These are phyloP conservation scores for Oryzaephilus surinamensis DNA, from an alignment of 1,140 invertebrate species.

Conservation along the genomic window DNA sequence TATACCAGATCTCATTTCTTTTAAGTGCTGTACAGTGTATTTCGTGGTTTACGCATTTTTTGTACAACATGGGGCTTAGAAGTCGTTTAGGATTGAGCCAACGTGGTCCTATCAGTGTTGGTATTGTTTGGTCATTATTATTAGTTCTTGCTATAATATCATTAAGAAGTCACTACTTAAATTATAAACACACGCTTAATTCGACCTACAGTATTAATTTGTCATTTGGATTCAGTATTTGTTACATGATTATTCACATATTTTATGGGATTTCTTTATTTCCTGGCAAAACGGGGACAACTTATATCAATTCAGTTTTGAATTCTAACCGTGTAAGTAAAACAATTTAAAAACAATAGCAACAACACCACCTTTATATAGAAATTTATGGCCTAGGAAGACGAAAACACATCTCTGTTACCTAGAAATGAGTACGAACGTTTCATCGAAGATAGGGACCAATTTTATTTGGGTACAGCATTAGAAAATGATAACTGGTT, in stretches of 20 bases:
- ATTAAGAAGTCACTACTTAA: constrained; percentile 36
- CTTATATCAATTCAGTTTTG: constrained; percentile 13
- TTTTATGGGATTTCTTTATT: constrained; percentile 53
- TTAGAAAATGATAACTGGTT: constrained; percentile 61
- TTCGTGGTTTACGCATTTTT: constrained; percentile 69
- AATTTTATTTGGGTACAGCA: constrained; percentile 61
- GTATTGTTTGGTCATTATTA: constrained; percentile 52
- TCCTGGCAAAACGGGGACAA: constrained; percentile 38
- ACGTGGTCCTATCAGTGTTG: constrained; percentile 56
- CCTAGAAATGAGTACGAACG: constrained; percentile 42
- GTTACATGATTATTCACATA: constrained; percentile 42
- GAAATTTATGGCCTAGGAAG: constrained; percentile 18
- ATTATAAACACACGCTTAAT: constrained; percentile 23
- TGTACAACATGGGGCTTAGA: constrained; percentile 58
- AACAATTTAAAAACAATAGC: too few relatives aligned
- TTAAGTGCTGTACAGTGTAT: constrained; percentile 54
- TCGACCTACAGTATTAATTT: constrained; percentile 34
- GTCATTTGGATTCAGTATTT: constrained; percentile 38
- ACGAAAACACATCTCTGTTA: constrained; percentile 38
- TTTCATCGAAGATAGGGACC: constrained; percentile 55
- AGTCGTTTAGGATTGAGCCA: constrained; percentile 51
- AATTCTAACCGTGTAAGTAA: neutral
- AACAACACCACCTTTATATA: too few relatives aligned
- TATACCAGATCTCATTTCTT: too few relatives aligned
- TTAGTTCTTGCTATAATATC: constrained; percentile 51